Base-by-base conservation (phyloP, 1,140 invertebrate species). In the Epicauta chinensis region DNA sequence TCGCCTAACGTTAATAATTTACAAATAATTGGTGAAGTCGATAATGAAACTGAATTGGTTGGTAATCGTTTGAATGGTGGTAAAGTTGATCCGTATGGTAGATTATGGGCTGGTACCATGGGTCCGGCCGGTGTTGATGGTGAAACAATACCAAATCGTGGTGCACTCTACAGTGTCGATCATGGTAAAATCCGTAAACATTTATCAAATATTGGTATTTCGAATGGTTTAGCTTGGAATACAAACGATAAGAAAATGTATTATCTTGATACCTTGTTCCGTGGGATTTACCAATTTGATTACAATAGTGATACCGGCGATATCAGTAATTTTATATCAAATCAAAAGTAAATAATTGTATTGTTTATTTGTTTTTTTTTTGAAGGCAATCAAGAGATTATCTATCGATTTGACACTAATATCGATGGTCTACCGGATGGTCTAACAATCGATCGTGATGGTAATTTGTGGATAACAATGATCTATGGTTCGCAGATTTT, bases 21-120 rank as follows among this genome's bases (percentile, higher is more conserved):
- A 2, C 58, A 76, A 30, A 71, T 73, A 7, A 69, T 79, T 14
- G 71, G 72, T 1, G 76, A 78, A 43, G 78, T 89, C 1, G 86
- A 89, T 36, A 55, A 60, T 0, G 70, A 78, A 13, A 64, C 63
- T 1, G 37, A 46, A 29, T 17, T 55, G 14, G 35, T 23, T 29
- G 67, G 65, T 1, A 89, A 83, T 59, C 74, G 87, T 58, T 80
- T 89, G 53, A 93, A 93, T 63, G 89, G 93, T 66, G 91, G 80
- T n/a, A 94, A 93, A 72, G 83, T 82, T 52, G 91, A 94, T 69
- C 76, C 81, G 0, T 69, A 61, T 4, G 91, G 91, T 16, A 73
- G 88, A 34, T 70, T 93, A 1, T 91, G 84, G 79, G 77, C 79
- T 50, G 87, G 84, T 37, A 86, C 84, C 15, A 86, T 87, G 82